These are phyloP conservation scores for Hepsetus odoe DNA, from an alignment of 2,113 vertebrate species.

Conservation along the genomic window DNA sequence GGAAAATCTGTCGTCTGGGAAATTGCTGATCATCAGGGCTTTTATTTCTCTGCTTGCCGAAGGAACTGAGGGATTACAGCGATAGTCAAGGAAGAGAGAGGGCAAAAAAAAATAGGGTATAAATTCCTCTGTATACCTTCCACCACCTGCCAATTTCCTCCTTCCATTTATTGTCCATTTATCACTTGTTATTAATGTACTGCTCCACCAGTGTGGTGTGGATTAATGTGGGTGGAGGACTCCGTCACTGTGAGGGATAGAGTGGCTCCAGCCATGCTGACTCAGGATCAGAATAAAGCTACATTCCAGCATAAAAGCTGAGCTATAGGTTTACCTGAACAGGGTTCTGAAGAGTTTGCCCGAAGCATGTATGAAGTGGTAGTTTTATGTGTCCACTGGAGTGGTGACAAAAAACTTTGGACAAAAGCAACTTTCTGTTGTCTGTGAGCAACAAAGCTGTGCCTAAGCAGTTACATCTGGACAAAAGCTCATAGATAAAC, in stretches of 20 bases:
- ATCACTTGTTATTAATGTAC: conserved; percentile 44
- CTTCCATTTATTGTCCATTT: too few relatives aligned
- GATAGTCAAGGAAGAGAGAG: conserved; percentile 37
- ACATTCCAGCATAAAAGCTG: background rate
- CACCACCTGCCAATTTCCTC: conserved; percentile 51
- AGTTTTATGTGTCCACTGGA: too few relatives aligned
- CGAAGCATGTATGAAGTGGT: too few relatives aligned
- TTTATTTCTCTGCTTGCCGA: conserved; percentile 71
- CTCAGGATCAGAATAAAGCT: conserved; percentile 15
- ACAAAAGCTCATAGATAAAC: too few relatives aligned
- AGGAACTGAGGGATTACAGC: conserved; percentile 46
- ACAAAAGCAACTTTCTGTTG: too few relatives aligned
- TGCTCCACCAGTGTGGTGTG: background rate
- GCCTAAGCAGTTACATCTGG: too few relatives aligned
- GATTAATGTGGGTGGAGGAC: conserved; percentile 46
- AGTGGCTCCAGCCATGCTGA: conserved; percentile 29
- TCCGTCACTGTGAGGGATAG: conserved; percentile 42
- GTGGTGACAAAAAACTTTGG: too few relatives aligned
- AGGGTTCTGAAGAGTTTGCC: background rate
- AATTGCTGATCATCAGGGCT: conserved; percentile 80
- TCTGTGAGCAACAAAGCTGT: too few relatives aligned
- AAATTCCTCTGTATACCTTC: conserved; percentile 66
- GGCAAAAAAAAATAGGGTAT: conserved; percentile 42
- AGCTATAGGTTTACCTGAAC: background rate
- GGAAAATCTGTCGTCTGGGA: conserved; percentile 77